Base-by-base conservation (phyloP, 2,113 vertebrate genomes). In the western clawed frog (Xenopus tropicalis) region DNA sequence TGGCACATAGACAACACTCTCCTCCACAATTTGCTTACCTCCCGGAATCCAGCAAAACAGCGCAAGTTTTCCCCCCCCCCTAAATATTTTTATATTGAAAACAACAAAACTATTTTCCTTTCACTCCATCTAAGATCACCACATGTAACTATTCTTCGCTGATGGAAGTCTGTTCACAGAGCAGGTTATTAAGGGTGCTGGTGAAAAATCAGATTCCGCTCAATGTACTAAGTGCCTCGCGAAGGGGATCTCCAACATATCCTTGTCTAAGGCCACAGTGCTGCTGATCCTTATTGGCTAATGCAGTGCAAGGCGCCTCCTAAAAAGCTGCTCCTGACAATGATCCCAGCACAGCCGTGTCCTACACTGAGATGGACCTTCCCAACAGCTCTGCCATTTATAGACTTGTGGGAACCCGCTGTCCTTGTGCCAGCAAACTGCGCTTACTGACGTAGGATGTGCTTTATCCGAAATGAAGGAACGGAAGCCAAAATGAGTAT, bases 181-280 rank as follows among this genome's bases (percentile, higher is more conserved):
- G 12, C 1, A 43, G 23, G 14, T 11, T 9, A 37, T 37, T 37
- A 37, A 37, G 29, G 29, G 10, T 54, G 2, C 42, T 57, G 46
- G 14, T 65, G 54, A 54, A 52, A 61, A 42, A 20, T 21, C 3
- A 22, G 23, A 21, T 74, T 20, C 11, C 22, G 16, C 11, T 52
- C 37, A 9, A 52, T 61, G 13, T 29, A n/a, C 16, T 68, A 68
- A 68, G 72, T 74, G 72, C 72, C 72, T 74, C 54, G n/a, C 37
- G 43, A 67, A 8, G 29, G 21, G 42, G 19, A 54, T n/a, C 19
- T 54, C 14, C 8, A 54, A 54, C 16, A 17, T 54, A 54, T 54
- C 19, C 8, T 54, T 54, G 57, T 22, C 2, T 24, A 3, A 14
- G 22, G 14, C 6, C 23, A 9, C 14, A 57, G 54, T 20, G 9